phyloP scores from a whole-genome alignment of 2,797 vertebrate species.

The Notolabrus celidotus region DNA sequence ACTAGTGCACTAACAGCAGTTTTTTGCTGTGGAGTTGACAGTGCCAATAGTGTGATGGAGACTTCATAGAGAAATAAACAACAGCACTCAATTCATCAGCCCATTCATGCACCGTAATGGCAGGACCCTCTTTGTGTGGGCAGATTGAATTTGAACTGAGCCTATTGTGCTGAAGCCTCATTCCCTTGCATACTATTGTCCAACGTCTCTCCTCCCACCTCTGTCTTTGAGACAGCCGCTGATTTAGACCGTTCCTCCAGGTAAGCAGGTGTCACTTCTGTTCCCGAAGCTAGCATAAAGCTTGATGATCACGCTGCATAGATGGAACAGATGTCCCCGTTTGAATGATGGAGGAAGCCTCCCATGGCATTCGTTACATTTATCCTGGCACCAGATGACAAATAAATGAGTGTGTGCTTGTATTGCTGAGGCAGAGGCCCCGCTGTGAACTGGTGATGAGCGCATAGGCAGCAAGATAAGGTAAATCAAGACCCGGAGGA shows the following conservation, averaged over 20 bases:
- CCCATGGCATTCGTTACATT: constrained; percentile 73
- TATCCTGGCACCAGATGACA: constrained; percentile 79
- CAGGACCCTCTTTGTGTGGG: constrained; percentile 69
- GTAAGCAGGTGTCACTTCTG: constrained; percentile 81
- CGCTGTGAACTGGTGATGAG: constrained; percentile 71
- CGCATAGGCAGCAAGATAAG: constrained; percentile 69
- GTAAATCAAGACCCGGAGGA: constrained; percentile 79
- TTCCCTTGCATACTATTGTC: constrained; percentile 70
- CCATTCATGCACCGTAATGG: constrained; percentile 68
- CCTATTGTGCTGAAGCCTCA: constrained; percentile 65
- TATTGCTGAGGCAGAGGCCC: constrained; percentile 58
- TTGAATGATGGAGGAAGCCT: constrained; percentile 73
- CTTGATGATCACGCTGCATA: constrained; percentile 61
- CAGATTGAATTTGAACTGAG: constrained; percentile 75
- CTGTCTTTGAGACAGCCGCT: constrained; percentile 59
- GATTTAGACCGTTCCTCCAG: constrained; percentile 74
- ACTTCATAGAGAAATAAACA: constrained; percentile 69
- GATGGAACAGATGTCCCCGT: constrained; percentile 76
- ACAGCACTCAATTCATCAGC: constrained; percentile 68
- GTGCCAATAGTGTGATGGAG: constrained; percentile 71
- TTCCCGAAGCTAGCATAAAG: constrained; percentile 62
- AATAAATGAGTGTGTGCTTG: constrained; percentile 74
- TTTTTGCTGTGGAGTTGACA: constrained; percentile 56
- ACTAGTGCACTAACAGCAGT: constrained; percentile 52
- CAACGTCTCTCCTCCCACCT: constrained; percentile 39